Evolutionary conservation across 2,888 invertebrate genomes (phyloP), one percentile per base, ranked within the genome.

Genomic region (Xestia sexstrigata): DNA sequence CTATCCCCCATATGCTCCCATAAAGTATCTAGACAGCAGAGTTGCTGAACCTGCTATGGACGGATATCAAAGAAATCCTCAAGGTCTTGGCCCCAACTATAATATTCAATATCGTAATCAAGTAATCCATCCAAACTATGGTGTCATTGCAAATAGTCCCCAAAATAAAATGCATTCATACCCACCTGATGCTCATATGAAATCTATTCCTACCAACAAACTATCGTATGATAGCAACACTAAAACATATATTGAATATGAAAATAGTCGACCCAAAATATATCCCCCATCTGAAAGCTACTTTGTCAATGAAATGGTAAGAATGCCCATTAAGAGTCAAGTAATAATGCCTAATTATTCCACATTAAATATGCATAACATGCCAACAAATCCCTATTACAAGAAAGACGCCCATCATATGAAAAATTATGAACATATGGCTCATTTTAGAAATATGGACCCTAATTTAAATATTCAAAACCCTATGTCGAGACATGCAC

Each of bases 21-120:
- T 94, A 23, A 96, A 96, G 87, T 96, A 95, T 90, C 79, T 95
- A 77, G 96, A 96, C 74, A 94, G 91, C 80, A 91, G 96, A 89
- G 90, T 93, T 81, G 84, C 93, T 86, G 96, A 96, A 58, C 90
- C 95, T 81, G 87, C 91, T 79, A 87, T 94, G 82, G 96, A 96
- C 83, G 92, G 93, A 52, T 96, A 94, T 89, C 95, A 94, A 90
- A 94, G 96, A 89, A 94, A 90, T 84, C 94, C 92, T 85, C 95
- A 93, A 90, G 83, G 89, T 74, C 52, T 67, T 67, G 74, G 60
- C 52, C 66, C 66, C 15, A 93, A 93, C 89, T 94, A 91, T 85
- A 94, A 93, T 89, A 82, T 94, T 78, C 89, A 92, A 79, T 95
- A 93, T 82, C 94, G 92, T 83, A 95, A 93, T 84, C 96, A 94